A percentile compares a stretch with the other conserved stretches of the same genome.
Evolutionary conservation across 2,888 invertebrate species (phyloP).

Genomic region (Brachyopa scutellaris): DNA sequence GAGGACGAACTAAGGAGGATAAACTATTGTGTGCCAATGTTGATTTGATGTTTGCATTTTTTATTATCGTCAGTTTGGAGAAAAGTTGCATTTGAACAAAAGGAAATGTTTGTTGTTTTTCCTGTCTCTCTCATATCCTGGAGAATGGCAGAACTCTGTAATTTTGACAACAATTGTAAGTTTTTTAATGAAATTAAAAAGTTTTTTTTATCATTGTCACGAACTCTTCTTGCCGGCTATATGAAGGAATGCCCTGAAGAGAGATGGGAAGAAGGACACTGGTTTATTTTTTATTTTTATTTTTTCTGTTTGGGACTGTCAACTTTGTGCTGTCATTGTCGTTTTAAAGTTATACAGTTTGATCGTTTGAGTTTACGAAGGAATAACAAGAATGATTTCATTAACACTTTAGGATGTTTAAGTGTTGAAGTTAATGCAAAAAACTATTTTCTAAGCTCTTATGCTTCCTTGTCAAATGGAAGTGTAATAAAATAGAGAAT

Average conservation of each 20-base stretch:
- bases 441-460: no score
- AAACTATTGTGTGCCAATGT: slow-evolving; percentile 46
- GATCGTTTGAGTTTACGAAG: slow-evolving; percentile 36
- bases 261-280: not conserved
- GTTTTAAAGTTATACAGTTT: slow-evolving; percentile 35
- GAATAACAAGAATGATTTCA: slow-evolving; percentile 47
- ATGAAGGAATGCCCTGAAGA: slow-evolving; percentile 5
- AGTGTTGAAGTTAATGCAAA: no score
- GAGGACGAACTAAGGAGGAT: slow-evolving; percentile 12
- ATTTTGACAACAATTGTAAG: slow-evolving; percentile 59
- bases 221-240: not conserved
- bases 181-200: slow-evolving; percentile 66
- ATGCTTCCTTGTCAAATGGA: no score
- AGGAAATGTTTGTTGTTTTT: slow-evolving; percentile 17
- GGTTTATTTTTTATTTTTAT: not conserved
- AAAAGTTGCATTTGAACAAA: slow-evolving; percentile 27
- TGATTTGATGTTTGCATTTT: slow-evolving; percentile 52
- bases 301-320: slow-evolving; percentile 5
- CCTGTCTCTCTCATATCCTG: not conserved
- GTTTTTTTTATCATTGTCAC: slow-evolving; percentile 32
- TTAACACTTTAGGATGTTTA: slow-evolving; percentile 53
- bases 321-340: slow-evolving; percentile 35
- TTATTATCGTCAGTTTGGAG: slow-evolving; percentile 23
- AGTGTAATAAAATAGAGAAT: no score
- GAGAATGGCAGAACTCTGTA: slow-evolving; percentile 37